A percentile compares a stretch with the other conserved stretches of the same genome.
phyloP scores from a whole-genome alignment of 2,113 vertebrate species.

The Myrmecobius fasciatus region DNA sequence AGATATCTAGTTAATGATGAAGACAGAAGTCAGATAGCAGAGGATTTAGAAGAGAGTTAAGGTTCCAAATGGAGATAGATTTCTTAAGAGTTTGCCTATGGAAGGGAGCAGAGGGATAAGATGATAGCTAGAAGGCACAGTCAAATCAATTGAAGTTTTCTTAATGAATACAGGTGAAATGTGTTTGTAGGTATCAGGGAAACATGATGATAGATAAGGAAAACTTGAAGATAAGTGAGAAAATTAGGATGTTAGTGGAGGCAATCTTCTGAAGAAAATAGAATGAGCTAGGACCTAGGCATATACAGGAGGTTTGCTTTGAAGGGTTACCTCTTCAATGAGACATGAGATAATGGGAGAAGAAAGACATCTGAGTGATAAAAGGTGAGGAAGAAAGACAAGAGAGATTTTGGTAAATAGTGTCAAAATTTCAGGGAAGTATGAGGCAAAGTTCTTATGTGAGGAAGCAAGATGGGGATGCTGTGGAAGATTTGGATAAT shows the following conservation, averaged over 20 bases:
- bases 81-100: background rate
- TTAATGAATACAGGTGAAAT: background rate
- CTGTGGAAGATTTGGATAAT: background rate
- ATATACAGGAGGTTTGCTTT: background rate
- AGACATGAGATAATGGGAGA: background rate
- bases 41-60: background rate
- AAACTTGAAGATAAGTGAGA: background rate
- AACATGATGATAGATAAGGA: background rate
- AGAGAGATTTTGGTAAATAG: background rate
- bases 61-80: background rate
- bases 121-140: background rate
- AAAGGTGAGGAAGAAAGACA: background rate
- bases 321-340: background rate
- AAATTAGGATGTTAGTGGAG: background rate
- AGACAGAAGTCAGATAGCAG: background rate
- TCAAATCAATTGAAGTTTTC: background rate
- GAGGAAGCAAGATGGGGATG: background rate
- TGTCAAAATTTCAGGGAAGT: background rate
- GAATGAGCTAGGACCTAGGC: background rate
- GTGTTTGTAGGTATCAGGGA: background rate
- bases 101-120: background rate
- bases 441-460: background rate
- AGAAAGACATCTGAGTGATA: background rate
- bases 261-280: background rate
- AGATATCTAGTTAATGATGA: background rate